Percentiles rank a stretch among this genome's conserved stretches.
These are phyloP conservation scores for Brachionus asplanchnoidis DNA, from an alignment of 1,140 invertebrate species.

Conservation along the genomic window DNA sequence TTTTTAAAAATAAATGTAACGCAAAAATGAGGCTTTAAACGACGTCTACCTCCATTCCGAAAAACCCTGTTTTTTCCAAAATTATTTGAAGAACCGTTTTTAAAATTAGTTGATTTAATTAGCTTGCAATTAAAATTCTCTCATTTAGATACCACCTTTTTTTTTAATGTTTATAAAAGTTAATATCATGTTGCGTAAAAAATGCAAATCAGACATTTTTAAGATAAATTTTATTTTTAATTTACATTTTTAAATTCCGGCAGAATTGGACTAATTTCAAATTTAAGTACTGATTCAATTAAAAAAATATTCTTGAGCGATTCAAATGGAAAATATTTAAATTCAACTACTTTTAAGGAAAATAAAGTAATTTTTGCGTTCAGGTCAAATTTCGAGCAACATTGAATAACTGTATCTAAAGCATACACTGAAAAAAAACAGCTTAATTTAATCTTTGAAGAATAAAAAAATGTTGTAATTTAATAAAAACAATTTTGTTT, in stretches of 20 bases:
- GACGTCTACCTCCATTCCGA: too few species aligned
- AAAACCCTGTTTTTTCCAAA: too few species aligned
- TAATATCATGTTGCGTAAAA: neutral
- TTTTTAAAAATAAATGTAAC: too few species aligned
- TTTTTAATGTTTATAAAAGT: neutral
- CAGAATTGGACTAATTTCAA: too few species aligned
- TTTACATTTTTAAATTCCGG: too few species aligned
- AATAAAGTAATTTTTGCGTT: neutral
- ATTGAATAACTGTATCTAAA: neutral
- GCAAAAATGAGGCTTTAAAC: too few species aligned
- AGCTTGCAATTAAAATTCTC: neutral
- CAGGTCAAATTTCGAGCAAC: neutral
- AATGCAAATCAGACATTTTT: neutral
- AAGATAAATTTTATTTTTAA: too few species aligned
- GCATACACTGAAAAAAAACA: neutral
- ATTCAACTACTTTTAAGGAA: neutral
- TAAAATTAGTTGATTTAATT: neutral
- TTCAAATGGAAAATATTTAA: too few species aligned
- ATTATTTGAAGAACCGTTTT: too few species aligned
- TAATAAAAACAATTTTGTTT: neutral
- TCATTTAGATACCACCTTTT: neutral
- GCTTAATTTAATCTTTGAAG: neutral
- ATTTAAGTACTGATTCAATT: too few species aligned
- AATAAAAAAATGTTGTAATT: slow-evolving; percentile 1
- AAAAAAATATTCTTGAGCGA: too few species aligned